Conservation (phyloP, 2,113 vertebrate species). For the Macaca fascicularis region T2T-MFA8v1.1 NC_088380.1:24375001-24375500, state of each 20-base stretch:
- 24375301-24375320: not conserved
- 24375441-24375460: not conserved
- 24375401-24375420: not conserved
- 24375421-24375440: not conserved
- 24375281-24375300: not conserved
- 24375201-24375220: not conserved
- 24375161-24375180: not conserved
- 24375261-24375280: not conserved
- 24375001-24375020: not conserved
- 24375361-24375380: not conserved
- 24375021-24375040: not conserved
- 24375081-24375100: not conserved
- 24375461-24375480: not conserved
- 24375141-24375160: not conserved
- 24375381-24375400: not conserved
- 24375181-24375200: not conserved
- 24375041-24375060: not conserved
- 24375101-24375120: not conserved
- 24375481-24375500: not conserved
- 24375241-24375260: not conserved
- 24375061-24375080: not conserved
- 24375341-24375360: not conserved
- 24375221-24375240: not conserved
- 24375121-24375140: not conserved
- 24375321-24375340: not conserved